Percentiles rank a stretch among this genome's conserved stretches.
These are phyloP conservation scores for Myiozetetes cayanensis DNA, from an alignment of 2,113 vertebrate genomes.

Conservation along the genomic window DNA sequence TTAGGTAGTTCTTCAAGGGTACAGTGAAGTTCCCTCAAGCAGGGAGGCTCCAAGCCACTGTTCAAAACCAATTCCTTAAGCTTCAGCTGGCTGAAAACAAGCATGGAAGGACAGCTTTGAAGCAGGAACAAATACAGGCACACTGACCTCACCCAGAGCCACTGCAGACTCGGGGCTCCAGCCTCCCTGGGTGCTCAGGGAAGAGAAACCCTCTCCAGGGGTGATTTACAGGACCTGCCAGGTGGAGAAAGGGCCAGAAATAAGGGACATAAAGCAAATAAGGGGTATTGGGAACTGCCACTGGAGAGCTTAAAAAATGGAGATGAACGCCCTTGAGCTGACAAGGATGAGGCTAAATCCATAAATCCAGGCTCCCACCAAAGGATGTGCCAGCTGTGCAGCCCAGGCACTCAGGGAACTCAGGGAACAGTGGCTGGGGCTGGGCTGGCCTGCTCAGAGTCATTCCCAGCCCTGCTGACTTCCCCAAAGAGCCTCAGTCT, in stretches of 20 bases:
- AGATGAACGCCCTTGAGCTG: not conserved
- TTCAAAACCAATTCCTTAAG: not conserved
- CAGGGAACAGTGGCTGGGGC: no score
- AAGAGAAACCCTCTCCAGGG: not conserved
- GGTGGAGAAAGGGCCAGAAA: not conserved
- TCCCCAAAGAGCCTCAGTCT: not conserved
- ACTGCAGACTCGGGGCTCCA: not conserved
- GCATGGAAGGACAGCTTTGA: not conserved
- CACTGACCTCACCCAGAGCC: not conserved
- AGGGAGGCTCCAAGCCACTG: not conserved
- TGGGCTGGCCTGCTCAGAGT: not conserved
- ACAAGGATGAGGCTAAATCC: not conserved
- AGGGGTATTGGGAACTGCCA: not conserved
- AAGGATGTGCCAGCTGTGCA: not conserved
- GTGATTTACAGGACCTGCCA: not conserved
- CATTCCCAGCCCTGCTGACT: not conserved
- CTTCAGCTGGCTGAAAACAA: not conserved
- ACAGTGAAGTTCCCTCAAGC: not conserved
- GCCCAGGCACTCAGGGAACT: rapidly evolving
- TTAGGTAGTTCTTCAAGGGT: conserved; percentile 2
- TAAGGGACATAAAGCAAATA: not conserved
- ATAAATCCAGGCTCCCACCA: not conserved
- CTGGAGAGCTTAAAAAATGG: not conserved
- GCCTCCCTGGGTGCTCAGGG: not conserved
- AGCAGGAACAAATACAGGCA: not conserved